phyloP scores from a whole-genome alignment of 1,140 invertebrate genomes.

The Caenorhabditis tropicalis region DNA sequence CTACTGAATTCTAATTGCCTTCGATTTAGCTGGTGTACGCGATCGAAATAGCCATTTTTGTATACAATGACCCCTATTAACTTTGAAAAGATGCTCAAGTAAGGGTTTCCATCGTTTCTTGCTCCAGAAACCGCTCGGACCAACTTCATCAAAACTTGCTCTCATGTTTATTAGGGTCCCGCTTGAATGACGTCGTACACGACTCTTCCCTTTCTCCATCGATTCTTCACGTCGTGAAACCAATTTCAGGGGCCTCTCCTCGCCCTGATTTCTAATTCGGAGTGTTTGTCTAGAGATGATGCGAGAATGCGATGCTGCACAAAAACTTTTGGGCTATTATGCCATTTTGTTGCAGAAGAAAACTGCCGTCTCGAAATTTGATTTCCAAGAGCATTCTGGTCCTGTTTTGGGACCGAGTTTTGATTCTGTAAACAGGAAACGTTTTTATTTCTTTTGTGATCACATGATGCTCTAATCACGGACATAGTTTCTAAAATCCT shows the following conservation, averaged over 20 bases:
- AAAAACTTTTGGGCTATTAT: constrained; percentile 28
- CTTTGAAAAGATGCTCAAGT: no score
- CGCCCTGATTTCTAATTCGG: constrained; percentile 32
- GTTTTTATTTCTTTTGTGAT: background rate
- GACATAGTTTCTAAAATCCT: no score
- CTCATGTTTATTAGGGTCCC: background rate
- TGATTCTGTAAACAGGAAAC: background rate
- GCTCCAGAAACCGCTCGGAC: background rate
- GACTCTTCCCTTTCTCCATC: background rate
- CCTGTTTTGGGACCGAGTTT: background rate
- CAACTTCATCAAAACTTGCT: background rate
- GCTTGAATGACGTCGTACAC: background rate
- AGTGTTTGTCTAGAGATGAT: constrained; percentile 42
- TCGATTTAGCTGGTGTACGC: no score
- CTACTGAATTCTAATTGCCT: no score
- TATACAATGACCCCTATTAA: background rate
- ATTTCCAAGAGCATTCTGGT: constrained; percentile 23
- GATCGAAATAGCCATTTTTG: background rate
- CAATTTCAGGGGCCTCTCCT: constrained; percentile 2
- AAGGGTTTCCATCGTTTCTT: background rate
- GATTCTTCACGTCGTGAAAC: background rate
- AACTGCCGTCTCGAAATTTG: background rate
- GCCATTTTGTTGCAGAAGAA: constrained; percentile 4
- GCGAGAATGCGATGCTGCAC: background rate
- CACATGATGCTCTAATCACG: no score